Base-by-base conservation (phyloP, 2,888 invertebrate species). In the Melanophora roralis region DNA sequence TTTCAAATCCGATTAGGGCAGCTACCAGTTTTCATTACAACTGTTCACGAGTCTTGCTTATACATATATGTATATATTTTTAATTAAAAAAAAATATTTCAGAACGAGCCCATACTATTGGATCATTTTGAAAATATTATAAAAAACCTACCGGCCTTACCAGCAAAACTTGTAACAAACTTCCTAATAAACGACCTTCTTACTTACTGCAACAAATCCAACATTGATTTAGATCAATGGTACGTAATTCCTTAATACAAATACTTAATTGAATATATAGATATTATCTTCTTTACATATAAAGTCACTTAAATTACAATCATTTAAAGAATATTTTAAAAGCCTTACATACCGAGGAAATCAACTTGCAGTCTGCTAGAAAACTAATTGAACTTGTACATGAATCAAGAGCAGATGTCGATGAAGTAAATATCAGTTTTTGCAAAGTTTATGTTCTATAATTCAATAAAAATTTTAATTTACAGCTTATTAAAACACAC, bases 141-240 rank as follows among this genome's bases (percentile, higher is more conserved):
- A 53, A 84, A 89, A 78, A 87, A 89, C 36, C 86, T 91, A 77
- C 73, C 85, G 32, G 85, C 87, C 34, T 89, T 92, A 72, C 91
- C 92, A 82, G 90, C 93, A 0, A 92, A 91, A 82, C 90, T 93
- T 84, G 90, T 94, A 2, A 93, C 93, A 0, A 94, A 95, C 88
- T 90, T 96, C 72, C 89, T 97, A 32, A 91, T 94, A 4, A 94
- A 93, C 84, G 94, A 95, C 84, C 88, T 96, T 7, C 85, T 95
- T 62, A 92, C 92, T 32, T 91, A 93, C 82, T 89, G 95, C 47
- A 92, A 96, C 87, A 93, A 94, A 85, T 90, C 91, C 23, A 92
- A 94, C 82, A 84, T 94, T 11, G 86, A 92, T 78, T 82, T 93
- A 0, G 90, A 92, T 12, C 89, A 93, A 82, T 92, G 94, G 94